Evolutionary conservation across 1,140 invertebrate species (phyloP), one percentile per base, ranked within the genome.

Genomic region (Drosophila repletoides): DNA sequence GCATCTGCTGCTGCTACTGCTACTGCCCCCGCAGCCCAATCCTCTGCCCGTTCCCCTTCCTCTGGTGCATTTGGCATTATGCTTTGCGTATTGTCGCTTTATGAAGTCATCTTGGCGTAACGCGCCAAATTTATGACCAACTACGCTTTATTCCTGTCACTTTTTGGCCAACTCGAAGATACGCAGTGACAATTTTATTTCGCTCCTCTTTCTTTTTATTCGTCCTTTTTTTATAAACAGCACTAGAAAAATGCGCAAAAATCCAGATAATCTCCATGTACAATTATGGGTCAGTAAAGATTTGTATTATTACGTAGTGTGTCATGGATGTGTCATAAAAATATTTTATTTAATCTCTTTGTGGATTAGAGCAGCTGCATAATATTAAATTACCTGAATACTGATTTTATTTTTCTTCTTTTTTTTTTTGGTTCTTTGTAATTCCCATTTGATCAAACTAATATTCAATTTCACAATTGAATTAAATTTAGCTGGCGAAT

Each of bases 81-180:
- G 79, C 70, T 84, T 83, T 83, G 70, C 74, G 79, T 84, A 84
- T 84, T 86, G 80, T 84, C 80, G 80, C 80, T 84, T 84, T 84
- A 84, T 84, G 80, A 84, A 84, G 79, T 84, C 79, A 84, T 84
- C 79, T 84, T 84, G 75, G 80, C 79, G 79, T 79, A 86, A 84
- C 83, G 77, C 80, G 69, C 80, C 80, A 84, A 84, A 84, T 84
- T 84, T 84, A 84, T 84, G 79, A 74, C 79, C 80, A 84, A 84
- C 80, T 84, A 79, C 79, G 86, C 80, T 84, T 84, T 83, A 83
- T 84, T 83, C 68, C 74, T 84, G 79, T 83, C 79, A 84, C 45
- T 66, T 81, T 81, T 76, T 81, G 75, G 75, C 64, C 75, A 79
- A 48, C 67, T 64, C 58, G 64, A 76, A 76, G 72, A 80, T 80